Base-by-base conservation (phyloP, 1,140 invertebrate species). In the Drosophila rhopaloa region DNA sequence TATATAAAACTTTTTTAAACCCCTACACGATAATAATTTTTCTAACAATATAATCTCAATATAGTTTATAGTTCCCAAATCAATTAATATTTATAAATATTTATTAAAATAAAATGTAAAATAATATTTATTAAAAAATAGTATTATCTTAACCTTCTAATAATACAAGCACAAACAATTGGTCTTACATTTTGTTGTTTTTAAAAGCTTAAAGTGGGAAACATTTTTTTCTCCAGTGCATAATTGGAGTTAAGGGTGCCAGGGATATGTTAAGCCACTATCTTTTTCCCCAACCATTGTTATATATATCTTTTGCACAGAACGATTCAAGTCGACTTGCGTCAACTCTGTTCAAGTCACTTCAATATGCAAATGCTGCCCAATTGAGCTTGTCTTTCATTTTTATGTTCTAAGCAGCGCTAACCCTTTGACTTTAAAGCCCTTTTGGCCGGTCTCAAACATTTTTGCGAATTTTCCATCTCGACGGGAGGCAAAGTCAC, bases 281-380 rank as follows among this genome's bases (percentile, higher is more conserved):
- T 46, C 41, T 47, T 47, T 47, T 4, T 2, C 19, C 41, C 32
- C 7, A 16, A 8, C 41, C 41, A 16, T 5, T 5, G 19, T 16
- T 35, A 0, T 0, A 65, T 67, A 35, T 67, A 65, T 38, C 65
- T 50, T 38, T 41, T 37, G 11, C 16, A 9, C 4, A 8, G 11
- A 43, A 51, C 46, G 48, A 62, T 68, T 65, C 40, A 65, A 68
- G 65, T 68, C 43, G 62, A 19, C 41, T 61, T 47, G 62, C 58
- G 56, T 53, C 37, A 60, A 81, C 66, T 81, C 65, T 55, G 51
- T 66, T 74, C 74, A 50, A 66, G 80, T 83, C 80, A 72, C 80
- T 85, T 85, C 81, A 85, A 88, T 88, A 88, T 88, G 83, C 83
- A 88, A 88, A 88, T 88, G 83, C 80, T 83, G 83, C 44, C 88